Percentiles rank a stretch among this genome's conserved stretches.
Conservation (phyloP, 2,888 invertebrate genomes). For the Bellardia bayeri region DNA sequence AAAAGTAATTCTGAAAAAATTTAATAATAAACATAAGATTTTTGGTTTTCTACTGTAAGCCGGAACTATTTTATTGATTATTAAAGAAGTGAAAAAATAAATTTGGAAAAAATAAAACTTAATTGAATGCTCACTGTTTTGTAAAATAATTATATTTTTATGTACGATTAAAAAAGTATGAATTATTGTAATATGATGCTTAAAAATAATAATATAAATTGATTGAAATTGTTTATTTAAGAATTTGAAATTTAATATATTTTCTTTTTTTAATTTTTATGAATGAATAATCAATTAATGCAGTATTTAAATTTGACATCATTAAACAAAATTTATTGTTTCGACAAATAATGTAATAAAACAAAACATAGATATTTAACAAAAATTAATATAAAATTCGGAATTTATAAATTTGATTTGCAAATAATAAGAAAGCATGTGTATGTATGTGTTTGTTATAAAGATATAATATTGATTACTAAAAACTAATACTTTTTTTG, state of each 20-base stretch:
- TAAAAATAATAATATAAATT: constrained; percentile 7
- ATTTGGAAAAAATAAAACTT: constrained; percentile 15
- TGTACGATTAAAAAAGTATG: constrained; percentile 16
- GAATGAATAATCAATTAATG: constrained; percentile 4
- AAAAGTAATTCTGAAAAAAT: constrained; percentile 19
- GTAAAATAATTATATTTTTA: constrained; percentile 14
- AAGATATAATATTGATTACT: constrained; percentile 68
- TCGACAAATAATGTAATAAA: constrained; percentile 14
- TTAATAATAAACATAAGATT: constrained; percentile 23
- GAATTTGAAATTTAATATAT: not conserved
- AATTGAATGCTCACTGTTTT: not conserved
- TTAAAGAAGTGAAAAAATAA: not conserved
- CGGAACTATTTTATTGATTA: constrained; percentile 59
- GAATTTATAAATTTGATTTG: constrained; percentile 45
- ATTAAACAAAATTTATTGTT: constrained; percentile 24
- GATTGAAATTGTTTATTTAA: constrained; percentile 1
- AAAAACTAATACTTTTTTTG: constrained; percentile 64
- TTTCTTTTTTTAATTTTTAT: not conserved
- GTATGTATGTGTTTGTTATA: constrained; percentile 51
- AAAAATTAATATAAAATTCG: constrained; percentile 12
- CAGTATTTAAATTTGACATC: constrained; percentile 23
- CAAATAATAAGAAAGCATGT: constrained; percentile 62
- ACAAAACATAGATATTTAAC: constrained; percentile 34
- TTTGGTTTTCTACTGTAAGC: constrained; percentile 41
- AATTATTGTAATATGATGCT: constrained; percentile 18